phyloP scores from a whole-genome alignment of 2,888 invertebrate species.

The Pristionchus arcanus region DNA sequence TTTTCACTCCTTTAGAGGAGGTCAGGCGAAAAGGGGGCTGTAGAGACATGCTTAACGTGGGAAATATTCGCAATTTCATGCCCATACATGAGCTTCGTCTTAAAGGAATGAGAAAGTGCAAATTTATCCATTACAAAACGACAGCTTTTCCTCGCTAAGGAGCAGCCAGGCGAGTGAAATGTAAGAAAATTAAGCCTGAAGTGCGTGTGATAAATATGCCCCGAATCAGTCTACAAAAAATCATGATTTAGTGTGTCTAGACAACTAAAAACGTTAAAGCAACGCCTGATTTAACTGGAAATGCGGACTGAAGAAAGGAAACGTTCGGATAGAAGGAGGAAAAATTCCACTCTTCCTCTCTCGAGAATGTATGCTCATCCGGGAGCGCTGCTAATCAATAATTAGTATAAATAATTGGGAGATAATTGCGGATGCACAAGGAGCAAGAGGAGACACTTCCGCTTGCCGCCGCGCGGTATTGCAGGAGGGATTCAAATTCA shows the following conservation, averaged over 20 bases:
- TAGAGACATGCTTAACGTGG: neutral
- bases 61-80: neutral
- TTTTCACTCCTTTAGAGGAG: neutral
- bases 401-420: conserved; percentile 48
- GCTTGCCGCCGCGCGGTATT: neutral
- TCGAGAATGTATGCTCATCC: neutral
- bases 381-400: conserved; percentile 34
- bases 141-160: no score
- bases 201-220: no score
- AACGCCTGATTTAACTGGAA: no score
- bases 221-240: no score
- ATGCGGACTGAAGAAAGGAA: no score
- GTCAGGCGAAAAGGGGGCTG: neutral
- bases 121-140: no score
- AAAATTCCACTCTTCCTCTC: neutral
- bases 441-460: conserved; percentile 3
- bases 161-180: no score
- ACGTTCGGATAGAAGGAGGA: neutral
- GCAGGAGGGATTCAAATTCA: neutral
- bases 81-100: no score
- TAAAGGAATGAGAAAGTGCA: no score
- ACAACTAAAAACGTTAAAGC: no score
- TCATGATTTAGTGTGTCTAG: no score
- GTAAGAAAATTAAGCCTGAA: no score
- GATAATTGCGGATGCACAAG: conserved; percentile 42